phyloP scores from a whole-genome alignment of 2,113 vertebrate species.

The Colius striatus region DNA sequence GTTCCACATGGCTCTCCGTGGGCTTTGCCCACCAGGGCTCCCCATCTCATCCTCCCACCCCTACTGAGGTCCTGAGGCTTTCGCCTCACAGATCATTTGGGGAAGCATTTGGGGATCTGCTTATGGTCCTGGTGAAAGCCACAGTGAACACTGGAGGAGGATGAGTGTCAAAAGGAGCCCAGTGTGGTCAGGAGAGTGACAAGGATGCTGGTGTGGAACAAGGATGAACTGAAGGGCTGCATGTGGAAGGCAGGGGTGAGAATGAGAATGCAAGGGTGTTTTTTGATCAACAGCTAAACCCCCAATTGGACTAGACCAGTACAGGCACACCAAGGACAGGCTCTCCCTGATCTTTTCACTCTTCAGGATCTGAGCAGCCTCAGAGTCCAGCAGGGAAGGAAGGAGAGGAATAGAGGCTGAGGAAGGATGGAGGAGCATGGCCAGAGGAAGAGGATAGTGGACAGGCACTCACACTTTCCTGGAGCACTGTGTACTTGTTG shows the following conservation, averaged over 20 bases:
- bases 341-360: background rate
- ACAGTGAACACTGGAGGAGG: rapidly evolving
- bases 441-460: background rate
- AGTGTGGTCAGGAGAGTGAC: background rate
- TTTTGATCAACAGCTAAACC: background rate
- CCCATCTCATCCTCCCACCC: background rate
- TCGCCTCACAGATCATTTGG: background rate
- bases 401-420: background rate
- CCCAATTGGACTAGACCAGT: background rate
- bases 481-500: background rate
- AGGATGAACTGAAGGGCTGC: background rate
- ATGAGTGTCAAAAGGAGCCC: rapidly evolving
- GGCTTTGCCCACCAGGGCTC: background rate
- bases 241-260: background rate
- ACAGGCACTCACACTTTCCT: background rate
- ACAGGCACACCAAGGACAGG: too few relatives aligned
- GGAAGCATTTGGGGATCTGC: background rate
- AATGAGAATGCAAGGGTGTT: background rate
- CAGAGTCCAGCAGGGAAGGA: background rate
- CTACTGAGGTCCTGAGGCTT: rapidly evolving
- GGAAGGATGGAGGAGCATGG: background rate
- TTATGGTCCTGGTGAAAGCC: background rate
- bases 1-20: rapidly evolving
- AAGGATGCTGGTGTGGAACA: background rate
- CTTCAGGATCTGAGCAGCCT: background rate